Conservation (phyloP, 2,888 invertebrate genomes). For the Tromatobia lineatoria region DNA sequence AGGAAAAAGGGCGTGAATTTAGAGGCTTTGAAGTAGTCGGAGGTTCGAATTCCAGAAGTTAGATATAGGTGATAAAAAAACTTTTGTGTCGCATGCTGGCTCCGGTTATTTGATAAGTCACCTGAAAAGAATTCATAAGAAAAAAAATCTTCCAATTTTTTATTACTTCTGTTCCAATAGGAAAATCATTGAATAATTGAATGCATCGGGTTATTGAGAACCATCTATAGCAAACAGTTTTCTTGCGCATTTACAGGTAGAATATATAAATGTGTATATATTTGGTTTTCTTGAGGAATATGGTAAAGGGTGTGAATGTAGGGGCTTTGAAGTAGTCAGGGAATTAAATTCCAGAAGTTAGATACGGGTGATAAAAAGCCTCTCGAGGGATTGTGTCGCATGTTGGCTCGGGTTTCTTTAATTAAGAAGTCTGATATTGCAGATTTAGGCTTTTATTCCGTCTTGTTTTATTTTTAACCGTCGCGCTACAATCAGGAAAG, state of each 20-base stretch:
- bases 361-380: background rate
- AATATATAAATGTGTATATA: background rate
- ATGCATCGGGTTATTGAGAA: conserved; percentile 21
- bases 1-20: conserved; percentile 21
- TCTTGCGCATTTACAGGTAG: background rate
- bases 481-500: background rate
- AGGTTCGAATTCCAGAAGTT: conserved; percentile 5
- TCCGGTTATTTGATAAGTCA: no score
- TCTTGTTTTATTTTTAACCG: background rate
- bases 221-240: conserved; percentile 23
- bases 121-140: no score
- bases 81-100: no score
- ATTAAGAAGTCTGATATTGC: background rate
- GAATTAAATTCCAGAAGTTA: conserved; percentile 6
- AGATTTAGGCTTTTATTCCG: background rate
- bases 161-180: no score
- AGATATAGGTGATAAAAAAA: background rate
- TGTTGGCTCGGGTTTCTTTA: no score
- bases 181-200: conserved; percentile 63
- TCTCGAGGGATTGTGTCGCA: background rate
- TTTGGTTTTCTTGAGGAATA: background rate
- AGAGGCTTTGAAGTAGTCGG: background rate
- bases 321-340: background rate
- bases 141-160: no score
- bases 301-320: conserved; percentile 20